Base-by-base conservation (phyloP, 2,113 vertebrate genomes). In the Ceuthmochares aereus region DNA sequence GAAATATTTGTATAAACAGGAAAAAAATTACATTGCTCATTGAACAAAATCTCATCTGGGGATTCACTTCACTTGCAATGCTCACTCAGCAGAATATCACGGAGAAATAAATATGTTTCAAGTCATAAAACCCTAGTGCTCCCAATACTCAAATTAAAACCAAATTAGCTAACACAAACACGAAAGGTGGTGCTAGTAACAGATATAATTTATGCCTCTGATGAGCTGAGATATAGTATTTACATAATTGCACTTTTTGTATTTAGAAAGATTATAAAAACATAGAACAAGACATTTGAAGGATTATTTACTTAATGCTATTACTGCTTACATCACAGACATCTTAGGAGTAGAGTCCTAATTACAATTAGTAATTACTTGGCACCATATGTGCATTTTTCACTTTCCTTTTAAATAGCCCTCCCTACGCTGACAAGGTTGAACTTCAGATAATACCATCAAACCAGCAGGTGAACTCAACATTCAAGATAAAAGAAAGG, bases 121-220 rank as follows among this genome's bases (percentile, higher is more conserved):
- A 2, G 11, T 84, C 73, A 92, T 78, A 92, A 94, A 92, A 80
- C 56, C 52, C 34, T 67, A 78, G 49, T 64, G 64, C 49, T 84
- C 51, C 51, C 56, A 63, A 37, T 81, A 74, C 29, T 55, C 45
- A 69, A 66, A 92, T 89, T 66, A 89, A 93, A 89, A 51, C n/a
- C 63, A 74, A 84, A 82, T 92, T 89, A 92, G 37, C 69, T 60
- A 95, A 92, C 15, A 67, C 26, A 92, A 93, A 88, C 60, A 87
- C 3, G 3, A 93, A 90, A 95, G 60, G 52, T 69, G 32, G 22
- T 84, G n/a, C 42, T 84, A 85, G 68, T 32, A 83, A 88, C 22
- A 88, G 67, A 73, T 30, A 67, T 16, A 79, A 94, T 80, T 55
- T 68, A 95, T 78, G 37, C 29, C 23, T 87, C 73, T 72, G 63